phyloP scores from a whole-genome alignment of 1,140 invertebrate species.

The Sogatella furcifera region DNA sequence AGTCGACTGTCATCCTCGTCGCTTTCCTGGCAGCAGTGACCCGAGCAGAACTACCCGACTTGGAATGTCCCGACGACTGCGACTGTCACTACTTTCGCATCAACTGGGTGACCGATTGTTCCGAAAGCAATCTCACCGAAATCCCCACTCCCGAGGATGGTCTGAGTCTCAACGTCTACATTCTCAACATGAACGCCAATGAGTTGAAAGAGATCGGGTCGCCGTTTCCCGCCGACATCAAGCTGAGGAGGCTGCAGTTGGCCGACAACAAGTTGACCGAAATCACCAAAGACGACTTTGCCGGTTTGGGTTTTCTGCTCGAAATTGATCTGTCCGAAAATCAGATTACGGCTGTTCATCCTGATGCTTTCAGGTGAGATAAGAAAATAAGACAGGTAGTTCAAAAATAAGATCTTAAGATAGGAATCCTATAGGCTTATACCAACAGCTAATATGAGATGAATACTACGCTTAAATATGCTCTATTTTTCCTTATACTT shows the following conservation, averaged over 20 bases:
- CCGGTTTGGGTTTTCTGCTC: conserved; percentile 49
- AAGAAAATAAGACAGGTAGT: too few species aligned
- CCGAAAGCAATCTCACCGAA: conserved; percentile 57
- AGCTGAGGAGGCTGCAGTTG: conserved; percentile 55
- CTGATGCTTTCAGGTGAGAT: conserved; percentile 55
- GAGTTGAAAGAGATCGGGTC: conserved; percentile 44
- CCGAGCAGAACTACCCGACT: conserved; percentile 6
- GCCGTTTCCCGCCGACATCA: conserved; percentile 51
- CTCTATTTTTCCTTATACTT: too few species aligned
- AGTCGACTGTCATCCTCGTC: too few species aligned
- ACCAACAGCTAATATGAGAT: too few species aligned
- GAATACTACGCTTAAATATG: too few species aligned
- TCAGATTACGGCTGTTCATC: conserved; percentile 47
- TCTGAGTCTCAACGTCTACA: conserved; percentile 54
- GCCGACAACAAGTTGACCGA: conserved; percentile 50
- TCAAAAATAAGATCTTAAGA: too few species aligned
- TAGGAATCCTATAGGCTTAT: too few species aligned
- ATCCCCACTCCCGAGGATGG: conserved; percentile 48
- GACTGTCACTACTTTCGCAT: conserved; percentile 64
- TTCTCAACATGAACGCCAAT: conserved; percentile 59
- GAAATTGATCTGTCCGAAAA: conserved; percentile 58
- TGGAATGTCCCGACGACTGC: conserved; percentile 42
- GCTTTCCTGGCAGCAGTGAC: neutral
- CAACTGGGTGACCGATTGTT: conserved; percentile 66
- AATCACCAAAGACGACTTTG: conserved; percentile 47